Evolutionary conservation across 2,888 invertebrate species (phyloP), one percentile per base, ranked within the genome.

Genomic region (Andrena haemorrhoa): DNA sequence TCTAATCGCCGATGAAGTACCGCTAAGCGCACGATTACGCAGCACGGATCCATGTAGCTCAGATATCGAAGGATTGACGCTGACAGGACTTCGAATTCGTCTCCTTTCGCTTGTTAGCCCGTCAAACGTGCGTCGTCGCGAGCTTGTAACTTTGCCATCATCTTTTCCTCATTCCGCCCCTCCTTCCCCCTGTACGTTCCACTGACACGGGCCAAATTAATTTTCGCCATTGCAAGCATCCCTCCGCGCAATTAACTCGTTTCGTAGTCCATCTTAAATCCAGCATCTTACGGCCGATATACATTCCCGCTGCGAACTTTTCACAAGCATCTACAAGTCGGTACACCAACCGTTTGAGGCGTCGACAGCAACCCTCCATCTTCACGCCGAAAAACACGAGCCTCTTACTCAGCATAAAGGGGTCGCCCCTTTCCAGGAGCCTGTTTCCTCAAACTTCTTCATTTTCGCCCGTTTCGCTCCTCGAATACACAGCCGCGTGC

Each of bases 131-230:
- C 63, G 82, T 51, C 65, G 61, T 68, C 75, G 58, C 75, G 66
- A 81, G 82, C 84, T 69, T 78, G 83, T 85, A 80, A 85, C 87
- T 88, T 72, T 78, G 82, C 88, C 73, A 86, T 83, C 75, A 71
- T 82, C 84, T 68, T 75, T 79, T 80, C 79, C 72, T 82, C 58
- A 75, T 82, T 73, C 79, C 74, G 20, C 33, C 16, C n/a, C 58
- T 70, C 53, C 33, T 68, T 7, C 58, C 53, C n/a, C 35, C 47
- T 23, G 65, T 6, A 8, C 5, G 20, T 4, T n/a, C n/a, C 16
- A 47, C 68, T 26, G 64, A 41, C 20, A 33, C 29, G 20, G 29
- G 74, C 33, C 61, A 75, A 81, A 82, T 81, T 75, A 82, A 82
- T 82, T 63, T 31, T 53, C 41, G 35, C 4, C 20, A 23, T 26